A percentile compares a stretch with the other conserved stretches of the same genome.
phyloP scores from a whole-genome alignment of 2,113 vertebrate genomes.

The Riparia riparia region DNA sequence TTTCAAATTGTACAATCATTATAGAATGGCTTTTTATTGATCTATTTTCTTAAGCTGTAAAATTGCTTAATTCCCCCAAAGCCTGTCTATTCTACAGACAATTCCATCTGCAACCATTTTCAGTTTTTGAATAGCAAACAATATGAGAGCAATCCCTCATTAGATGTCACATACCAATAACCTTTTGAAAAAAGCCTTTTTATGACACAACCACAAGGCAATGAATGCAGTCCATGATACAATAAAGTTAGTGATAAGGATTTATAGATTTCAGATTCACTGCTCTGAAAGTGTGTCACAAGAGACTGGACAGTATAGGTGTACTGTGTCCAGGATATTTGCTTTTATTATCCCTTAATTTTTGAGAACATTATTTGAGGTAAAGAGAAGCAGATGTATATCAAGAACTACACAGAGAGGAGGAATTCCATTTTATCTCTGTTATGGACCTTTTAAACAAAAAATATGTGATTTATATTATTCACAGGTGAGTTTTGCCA shows the following conservation, averaged over 20 bases:
- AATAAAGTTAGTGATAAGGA: background rate
- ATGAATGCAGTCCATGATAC: background rate
- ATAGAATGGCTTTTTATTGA: background rate
- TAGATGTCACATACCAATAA: background rate
- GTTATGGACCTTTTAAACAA: background rate
- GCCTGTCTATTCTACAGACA: background rate
- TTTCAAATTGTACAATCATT: background rate
- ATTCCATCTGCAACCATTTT: background rate
- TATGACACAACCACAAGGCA: background rate
- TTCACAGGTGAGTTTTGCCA: background rate
- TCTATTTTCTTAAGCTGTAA: background rate
- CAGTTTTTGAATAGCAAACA: background rate
- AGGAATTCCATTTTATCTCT: background rate
- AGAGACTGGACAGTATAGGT: background rate
- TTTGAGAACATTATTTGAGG: background rate
- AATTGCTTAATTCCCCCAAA: background rate
- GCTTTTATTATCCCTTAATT: background rate
- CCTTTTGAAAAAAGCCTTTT: conserved; percentile 1
- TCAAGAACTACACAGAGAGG: background rate
- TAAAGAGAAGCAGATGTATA: background rate
- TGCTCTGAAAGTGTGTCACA: background rate
- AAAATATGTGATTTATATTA: background rate
- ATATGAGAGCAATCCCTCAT: background rate
- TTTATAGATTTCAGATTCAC: background rate
- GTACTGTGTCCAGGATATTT: background rate